Conservation (phyloP, 2,888 invertebrate species). For the Cosmia pyralina region DNA sequence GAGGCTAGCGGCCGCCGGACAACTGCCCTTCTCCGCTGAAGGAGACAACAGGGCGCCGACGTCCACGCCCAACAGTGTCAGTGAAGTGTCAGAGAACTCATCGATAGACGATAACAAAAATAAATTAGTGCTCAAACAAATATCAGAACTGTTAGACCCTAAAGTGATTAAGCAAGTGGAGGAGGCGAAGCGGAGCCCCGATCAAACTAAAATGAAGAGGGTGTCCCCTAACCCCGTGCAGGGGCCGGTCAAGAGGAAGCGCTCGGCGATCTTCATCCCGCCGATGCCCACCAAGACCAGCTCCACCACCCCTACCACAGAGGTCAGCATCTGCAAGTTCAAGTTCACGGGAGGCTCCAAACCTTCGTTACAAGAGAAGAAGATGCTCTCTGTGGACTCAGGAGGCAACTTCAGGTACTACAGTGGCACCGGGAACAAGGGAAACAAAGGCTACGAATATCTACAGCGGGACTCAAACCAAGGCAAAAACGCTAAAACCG, state of each 20-base stretch:
- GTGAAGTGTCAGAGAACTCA: slow-evolving; percentile 77
- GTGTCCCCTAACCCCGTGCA: slow-evolving; percentile 81
- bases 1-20: slow-evolving; percentile 91
- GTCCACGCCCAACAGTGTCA: slow-evolving; percentile 78
- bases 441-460: slow-evolving; percentile 95
- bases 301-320: slow-evolving; percentile 94
- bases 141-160: slow-evolving; percentile 86
- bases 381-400: slow-evolving; percentile 97
- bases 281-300: slow-evolving; percentile 94
- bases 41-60: slow-evolving; percentile 73
- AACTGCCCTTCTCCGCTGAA: slow-evolving; percentile 82
- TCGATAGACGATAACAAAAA: slow-evolving; percentile 84
- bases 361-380: slow-evolving; percentile 96
- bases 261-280: slow-evolving; percentile 96
- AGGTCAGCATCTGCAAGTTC: slow-evolving; percentile 97
- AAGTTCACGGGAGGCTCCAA: slow-evolving; percentile 98
- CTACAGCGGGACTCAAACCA: slow-evolving; percentile 93
- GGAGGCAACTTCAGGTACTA: slow-evolving; percentile 97
- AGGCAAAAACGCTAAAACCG: slow-evolving; percentile 75
- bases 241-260: slow-evolving; percentile 92
- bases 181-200: slow-evolving; percentile 79
- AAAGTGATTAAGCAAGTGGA: slow-evolving; percentile 83
- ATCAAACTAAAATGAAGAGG: slow-evolving; percentile 84
- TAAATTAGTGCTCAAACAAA: slow-evolving; percentile 86
- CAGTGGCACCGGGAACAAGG: slow-evolving; percentile 95